These are phyloP conservation scores for Mesoligia furuncula DNA, from an alignment of 2,888 invertebrate species.

Conservation along the genomic window DNA sequence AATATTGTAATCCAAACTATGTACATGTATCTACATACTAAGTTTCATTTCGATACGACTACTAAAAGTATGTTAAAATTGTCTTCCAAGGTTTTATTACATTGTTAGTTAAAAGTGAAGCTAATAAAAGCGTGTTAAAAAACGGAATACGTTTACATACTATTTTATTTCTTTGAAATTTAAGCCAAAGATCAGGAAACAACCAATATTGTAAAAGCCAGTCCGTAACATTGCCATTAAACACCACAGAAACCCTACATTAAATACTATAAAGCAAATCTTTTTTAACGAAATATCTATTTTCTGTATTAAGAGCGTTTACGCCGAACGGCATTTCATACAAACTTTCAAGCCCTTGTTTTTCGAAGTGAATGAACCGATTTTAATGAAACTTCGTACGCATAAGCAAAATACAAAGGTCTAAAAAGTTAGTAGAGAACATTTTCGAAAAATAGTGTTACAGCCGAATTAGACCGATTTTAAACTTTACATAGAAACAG, in stretches of 20 bases:
- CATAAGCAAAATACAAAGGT: too few relatives aligned
- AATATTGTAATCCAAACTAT: not conserved
- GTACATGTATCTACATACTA: not conserved
- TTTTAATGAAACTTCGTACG: too few relatives aligned
- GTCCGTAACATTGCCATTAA: not conserved
- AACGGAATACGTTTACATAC: too few relatives aligned
- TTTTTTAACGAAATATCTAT: slow-evolving; percentile 33
- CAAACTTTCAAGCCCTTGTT: too few relatives aligned
- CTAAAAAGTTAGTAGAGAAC: too few relatives aligned
- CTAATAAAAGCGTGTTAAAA: not conserved
- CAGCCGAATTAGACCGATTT: too few relatives aligned
- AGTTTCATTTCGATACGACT: not conserved
- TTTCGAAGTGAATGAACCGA: too few relatives aligned
- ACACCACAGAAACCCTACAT: not conserved
- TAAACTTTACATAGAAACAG: too few relatives aligned
- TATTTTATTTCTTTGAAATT: not conserved
- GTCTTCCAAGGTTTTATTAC: not conserved
- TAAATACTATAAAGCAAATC: not conserved
- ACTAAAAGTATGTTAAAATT: not conserved
- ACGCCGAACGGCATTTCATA: too few relatives aligned
- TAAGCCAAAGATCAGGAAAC: not conserved
- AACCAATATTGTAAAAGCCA: not conserved
- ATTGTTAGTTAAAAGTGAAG: not conserved
- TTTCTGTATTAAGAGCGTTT: slow-evolving; percentile 46
- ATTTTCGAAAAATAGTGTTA: too few relatives aligned